Conservation (phyloP, 2,797 vertebrate species). For the Luscinia megarhynchos region DNA sequence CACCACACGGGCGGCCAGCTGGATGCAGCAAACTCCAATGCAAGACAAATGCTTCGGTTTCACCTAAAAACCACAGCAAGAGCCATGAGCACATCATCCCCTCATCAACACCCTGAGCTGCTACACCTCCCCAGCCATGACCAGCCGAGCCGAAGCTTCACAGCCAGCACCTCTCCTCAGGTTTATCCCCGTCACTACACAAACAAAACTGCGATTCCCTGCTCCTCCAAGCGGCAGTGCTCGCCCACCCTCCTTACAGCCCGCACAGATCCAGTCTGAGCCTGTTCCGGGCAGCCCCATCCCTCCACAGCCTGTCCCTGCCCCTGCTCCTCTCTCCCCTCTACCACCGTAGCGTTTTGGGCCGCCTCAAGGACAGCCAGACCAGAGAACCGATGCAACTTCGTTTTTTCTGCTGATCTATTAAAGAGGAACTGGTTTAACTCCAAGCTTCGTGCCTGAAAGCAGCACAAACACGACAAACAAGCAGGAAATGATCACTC, state of each 20-base stretch:
- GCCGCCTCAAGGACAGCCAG: not conserved
- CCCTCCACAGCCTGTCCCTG: not conserved
- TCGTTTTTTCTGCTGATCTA: not conserved
- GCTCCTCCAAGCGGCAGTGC: not conserved
- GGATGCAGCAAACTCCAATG: slow-evolving; percentile 93
- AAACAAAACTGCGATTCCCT: not conserved
- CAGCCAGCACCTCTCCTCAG: not conserved
- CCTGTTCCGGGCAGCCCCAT: not conserved
- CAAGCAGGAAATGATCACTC: not conserved
- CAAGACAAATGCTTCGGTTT: slow-evolving; percentile 97
- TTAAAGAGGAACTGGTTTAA: not conserved
- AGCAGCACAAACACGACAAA: not conserved
- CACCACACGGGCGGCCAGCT: slow-evolving; percentile 88
- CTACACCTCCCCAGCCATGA: too few relatives aligned
- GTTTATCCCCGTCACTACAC: fast-evolving
- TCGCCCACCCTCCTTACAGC: not conserved
- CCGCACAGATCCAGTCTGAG: not conserved
- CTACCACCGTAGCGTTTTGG: fast-evolving
- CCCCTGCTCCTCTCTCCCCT: not conserved
- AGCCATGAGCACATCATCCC: fast-evolving
- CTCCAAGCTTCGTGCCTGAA: not conserved
- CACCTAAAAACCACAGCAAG: slow-evolving; percentile 75
- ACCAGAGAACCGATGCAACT: not conserved
- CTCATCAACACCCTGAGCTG: fast-evolving
- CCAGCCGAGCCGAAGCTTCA: fast-evolving